These are phyloP conservation scores for Acrobasis suavella DNA, from an alignment of 2,888 invertebrate species.

Conservation along the genomic window DNA sequence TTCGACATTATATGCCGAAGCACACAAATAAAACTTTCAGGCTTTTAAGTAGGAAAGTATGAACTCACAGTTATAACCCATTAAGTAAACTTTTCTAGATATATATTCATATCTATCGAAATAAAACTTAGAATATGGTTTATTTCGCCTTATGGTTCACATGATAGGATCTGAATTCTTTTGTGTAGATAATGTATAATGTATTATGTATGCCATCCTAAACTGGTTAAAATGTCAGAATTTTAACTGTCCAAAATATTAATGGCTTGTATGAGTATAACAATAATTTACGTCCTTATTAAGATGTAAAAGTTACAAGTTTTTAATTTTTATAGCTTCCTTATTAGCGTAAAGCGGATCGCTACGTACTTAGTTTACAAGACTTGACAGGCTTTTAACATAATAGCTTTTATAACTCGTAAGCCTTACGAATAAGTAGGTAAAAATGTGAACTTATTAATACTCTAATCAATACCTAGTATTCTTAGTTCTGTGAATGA, in stretches of 20 bases:
- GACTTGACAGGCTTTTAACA: constrained; percentile 7
- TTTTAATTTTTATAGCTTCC: constrained; percentile 18
- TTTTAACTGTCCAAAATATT: constrained; percentile 8
- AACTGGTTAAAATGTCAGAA: constrained; percentile 3
- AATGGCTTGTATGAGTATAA: constrained; percentile 5
- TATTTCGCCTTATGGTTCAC: not conserved
- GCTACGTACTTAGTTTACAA: not conserved
- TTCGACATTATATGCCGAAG: too few species aligned
- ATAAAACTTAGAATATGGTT: not conserved
- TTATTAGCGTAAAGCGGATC: constrained; percentile 11
- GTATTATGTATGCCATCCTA: not conserved
- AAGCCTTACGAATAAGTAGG: not conserved
- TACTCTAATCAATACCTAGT: too few species aligned
- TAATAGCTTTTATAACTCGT: constrained; percentile 10
- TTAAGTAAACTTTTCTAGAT: too few species aligned
- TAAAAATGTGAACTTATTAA: not conserved
- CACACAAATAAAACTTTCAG: too few species aligned
- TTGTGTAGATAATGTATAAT: not conserved
- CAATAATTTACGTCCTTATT: constrained; percentile 16
- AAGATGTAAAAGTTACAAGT: constrained; percentile 14
- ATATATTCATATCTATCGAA: not conserved
- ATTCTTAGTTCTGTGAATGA: too few species aligned
- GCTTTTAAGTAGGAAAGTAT: too few species aligned
- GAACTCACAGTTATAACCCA: too few species aligned
- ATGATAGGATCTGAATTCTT: not conserved